These are phyloP conservation scores for Emydoidea blandingii DNA, from an alignment of 2,797 vertebrate genomes.

Conservation along the genomic window DNA sequence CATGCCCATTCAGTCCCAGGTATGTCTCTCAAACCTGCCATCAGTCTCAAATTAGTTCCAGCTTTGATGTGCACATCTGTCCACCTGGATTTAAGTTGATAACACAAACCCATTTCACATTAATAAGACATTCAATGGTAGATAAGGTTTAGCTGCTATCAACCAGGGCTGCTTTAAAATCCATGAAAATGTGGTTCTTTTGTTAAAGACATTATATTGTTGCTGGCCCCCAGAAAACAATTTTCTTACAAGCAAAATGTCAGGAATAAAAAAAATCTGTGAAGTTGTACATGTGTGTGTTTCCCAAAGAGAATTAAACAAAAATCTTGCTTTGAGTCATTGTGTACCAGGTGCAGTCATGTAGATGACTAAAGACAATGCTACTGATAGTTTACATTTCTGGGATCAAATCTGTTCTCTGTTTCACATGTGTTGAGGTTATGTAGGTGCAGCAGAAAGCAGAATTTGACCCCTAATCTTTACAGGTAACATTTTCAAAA, in stretches of 20 bases:
- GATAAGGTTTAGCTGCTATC: background rate
- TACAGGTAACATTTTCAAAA: background rate
- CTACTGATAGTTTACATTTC: conserved; percentile 59
- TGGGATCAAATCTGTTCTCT: background rate
- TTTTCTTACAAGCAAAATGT: background rate
- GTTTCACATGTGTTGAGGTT: background rate
- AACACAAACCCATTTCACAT: background rate
- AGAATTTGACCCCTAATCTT: background rate
- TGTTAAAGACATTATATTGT: background rate
- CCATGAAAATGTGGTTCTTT: background rate
- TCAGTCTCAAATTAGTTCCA: background rate
- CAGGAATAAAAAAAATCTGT: background rate
- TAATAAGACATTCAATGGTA: background rate
- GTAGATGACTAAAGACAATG: conserved; percentile 41
- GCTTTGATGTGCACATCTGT: background rate
- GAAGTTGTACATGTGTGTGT: conserved; percentile 35
- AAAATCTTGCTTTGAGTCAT: conserved; percentile 54
- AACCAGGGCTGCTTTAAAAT: background rate
- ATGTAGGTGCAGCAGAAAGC: background rate
- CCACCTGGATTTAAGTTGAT: background rate
- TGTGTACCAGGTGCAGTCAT: conserved; percentile 9
- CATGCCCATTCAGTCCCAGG: background rate
- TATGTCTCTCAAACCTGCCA: background rate
- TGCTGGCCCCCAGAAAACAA: background rate
- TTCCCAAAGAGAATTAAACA: conserved; percentile 32